Base-by-base conservation (phyloP, 2,797 vertebrate genomes). In the Sebastes umbrosus region DNA sequence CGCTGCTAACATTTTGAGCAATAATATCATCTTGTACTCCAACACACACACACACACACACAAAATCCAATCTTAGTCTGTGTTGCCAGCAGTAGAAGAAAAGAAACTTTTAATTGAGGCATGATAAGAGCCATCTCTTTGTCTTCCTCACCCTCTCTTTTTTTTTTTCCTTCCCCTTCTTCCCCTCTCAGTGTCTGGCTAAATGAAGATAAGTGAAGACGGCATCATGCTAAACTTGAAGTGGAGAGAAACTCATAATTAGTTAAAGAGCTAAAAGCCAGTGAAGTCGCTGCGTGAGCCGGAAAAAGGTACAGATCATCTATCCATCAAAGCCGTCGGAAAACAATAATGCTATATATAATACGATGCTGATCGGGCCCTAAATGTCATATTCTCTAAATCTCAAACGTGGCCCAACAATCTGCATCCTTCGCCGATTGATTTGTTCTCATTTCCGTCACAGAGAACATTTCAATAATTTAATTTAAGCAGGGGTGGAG, bases 51-150 rank as follows among this genome's bases (percentile, higher is more conserved):
- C 63, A 64, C 63, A 25, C 63, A 46, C 22, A 50, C 27, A 31
- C 39, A n/a, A 1, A 54, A 46, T 27, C 36, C 70, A 66, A 27
- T 58, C 18, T 57, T 50, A 54, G 22, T 64, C 63, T 68, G n/a
- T 6, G 73, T 36, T 79, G 74, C 75, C 83, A 74, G 80, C 83
- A 73, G 80, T 13, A 76, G 54, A 85, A 68, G 73, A 84, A 83
- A 78, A 71, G 10, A 84, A 71, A 77, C 64, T 76, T 90, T 84
- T 81, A 85, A 91, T 79, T 83, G 84, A 91, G 67, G 64, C 72
- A 75, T 73, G 83, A 87, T 83, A 85, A 90, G 83, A 88, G 76
- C 67, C 78, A 82, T 82, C 81, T 84, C 79, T 91, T 88, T 85
- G 70, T 79, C 80, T 85, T 74, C 50, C 72, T 77, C 79, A 43